Conservation (phyloP, 2,888 invertebrate species). For the Machimus rusticus region DNA sequence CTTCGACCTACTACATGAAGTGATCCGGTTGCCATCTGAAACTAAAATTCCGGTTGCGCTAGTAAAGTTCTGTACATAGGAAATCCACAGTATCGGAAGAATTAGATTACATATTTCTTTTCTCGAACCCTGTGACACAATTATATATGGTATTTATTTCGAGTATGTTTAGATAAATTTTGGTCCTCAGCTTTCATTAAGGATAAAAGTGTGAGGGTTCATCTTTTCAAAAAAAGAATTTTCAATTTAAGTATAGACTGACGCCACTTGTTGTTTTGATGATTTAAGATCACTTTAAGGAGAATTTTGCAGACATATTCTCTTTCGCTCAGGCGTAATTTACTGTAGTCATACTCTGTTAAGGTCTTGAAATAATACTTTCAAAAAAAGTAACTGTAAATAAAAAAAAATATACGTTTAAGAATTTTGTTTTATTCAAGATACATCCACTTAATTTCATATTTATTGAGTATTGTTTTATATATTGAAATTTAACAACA, state of each 20-base stretch:
- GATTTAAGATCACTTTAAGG: background rate
- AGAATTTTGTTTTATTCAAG: background rate
- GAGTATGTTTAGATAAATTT: background rate
- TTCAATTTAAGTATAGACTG: background rate
- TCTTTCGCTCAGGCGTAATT: background rate
- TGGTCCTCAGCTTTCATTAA: background rate
- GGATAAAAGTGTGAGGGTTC: background rate
- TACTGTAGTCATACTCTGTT: background rate
- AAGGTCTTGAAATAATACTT: background rate
- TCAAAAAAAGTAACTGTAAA: background rate
- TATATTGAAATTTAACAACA: background rate
- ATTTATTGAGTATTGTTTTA: background rate
- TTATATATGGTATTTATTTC: background rate
- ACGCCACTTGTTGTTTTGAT: background rate
- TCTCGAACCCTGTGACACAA: background rate
- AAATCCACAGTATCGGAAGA: background rate
- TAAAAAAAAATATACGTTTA: background rate
- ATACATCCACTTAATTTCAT: background rate
- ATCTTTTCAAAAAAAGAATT: background rate
- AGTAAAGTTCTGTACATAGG: background rate
- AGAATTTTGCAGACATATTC: background rate
- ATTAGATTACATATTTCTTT: background rate
- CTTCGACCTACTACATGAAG: constrained; percentile 65
- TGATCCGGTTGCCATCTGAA: constrained; percentile 48
- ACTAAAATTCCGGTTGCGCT: background rate